Evolutionary conservation across 2,797 vertebrate genomes (phyloP), one percentile per base, ranked within the genome.

Genomic region (Tapera naevia): DNA sequence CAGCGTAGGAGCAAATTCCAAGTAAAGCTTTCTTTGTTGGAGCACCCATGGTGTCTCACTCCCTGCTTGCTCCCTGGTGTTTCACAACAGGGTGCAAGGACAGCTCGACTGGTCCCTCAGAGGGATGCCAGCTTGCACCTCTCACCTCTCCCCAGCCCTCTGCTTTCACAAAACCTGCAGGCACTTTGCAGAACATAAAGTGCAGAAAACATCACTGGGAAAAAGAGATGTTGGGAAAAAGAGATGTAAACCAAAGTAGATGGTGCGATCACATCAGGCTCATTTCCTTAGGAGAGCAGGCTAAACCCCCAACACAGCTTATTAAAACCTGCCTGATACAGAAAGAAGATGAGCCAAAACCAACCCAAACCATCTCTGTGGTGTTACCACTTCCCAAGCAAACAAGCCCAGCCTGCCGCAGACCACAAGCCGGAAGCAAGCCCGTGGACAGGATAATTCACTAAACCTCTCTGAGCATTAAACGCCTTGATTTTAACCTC

Each of bases 231-330:
- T 1, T 13, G 39, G 17, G 30, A n/a, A 43, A 48, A 43, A 72
- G 48, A 62, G 58, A 43, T 17, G 8, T 1, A 7, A n/a, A n/a
- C 17, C 0, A 5, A 22, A 9, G 57, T 7, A 58, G 70, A 46
- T 1, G 3, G 32, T 4, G 12, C 3, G 18, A 19, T 80, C 23
- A 5, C 0, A 0, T 23, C 45, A 57, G 74, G 57, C 33, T 78
- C 1, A 0, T 41, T 71, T 86, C 69, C 51, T 35, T 15, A 16
- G 35, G 33, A 69, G 79, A 54, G 22, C 72, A 45, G 30, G 48
- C 17, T 62, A 53, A 93, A 5, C 48, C 48, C 33, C 32, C 80
- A 83, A 7, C 23, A 15, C 0, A 1, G 21, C 41, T 86, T 48
- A 37, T 15, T 30, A 78, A 80, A 71, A 67, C 66, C 58, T 53